Percentiles rank a stretch among this genome's conserved stretches.
Evolutionary conservation across 1,140 invertebrate species (phyloP).

Genomic region (Bathynomus jamesi): DNA sequence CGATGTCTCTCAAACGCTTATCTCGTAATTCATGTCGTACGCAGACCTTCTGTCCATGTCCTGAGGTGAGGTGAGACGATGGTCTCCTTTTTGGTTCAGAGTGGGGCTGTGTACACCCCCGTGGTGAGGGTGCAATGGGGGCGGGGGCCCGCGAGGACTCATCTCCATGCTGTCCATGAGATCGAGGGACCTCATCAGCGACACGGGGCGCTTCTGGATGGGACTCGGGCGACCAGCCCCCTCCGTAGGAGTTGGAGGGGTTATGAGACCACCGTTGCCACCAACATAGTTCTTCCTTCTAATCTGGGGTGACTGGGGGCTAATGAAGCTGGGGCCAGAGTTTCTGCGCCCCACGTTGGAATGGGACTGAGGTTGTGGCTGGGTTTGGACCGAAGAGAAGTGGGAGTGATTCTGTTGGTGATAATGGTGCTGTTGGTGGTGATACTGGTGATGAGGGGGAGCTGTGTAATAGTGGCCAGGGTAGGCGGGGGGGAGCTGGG

Average conservation of each 20-base stretch:
- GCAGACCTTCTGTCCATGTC: background rate
- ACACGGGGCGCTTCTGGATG: slow-evolving; percentile 63
- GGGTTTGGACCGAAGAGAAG: slow-evolving; percentile 37
- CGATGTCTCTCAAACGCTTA: background rate
- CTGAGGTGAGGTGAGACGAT: background rate
- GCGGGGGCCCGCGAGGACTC: background rate
- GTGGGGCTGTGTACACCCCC: background rate
- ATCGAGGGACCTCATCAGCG: slow-evolving; percentile 81
- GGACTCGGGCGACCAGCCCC: slow-evolving; percentile 36
- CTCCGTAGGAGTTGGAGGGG: slow-evolving; percentile 32
- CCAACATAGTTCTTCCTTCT: slow-evolving; percentile 26
- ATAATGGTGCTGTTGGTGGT: slow-evolving; percentile 48
- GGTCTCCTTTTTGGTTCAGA: background rate
- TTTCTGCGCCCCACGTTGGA: slow-evolving; percentile 29
- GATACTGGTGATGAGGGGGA: slow-evolving; percentile 22
- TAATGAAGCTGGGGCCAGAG: slow-evolving; percentile 34
- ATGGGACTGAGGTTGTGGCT: slow-evolving; percentile 43
- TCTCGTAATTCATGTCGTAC: background rate
- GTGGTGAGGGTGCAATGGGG: background rate
- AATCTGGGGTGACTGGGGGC: slow-evolving; percentile 43
- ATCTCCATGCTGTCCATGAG: background rate
- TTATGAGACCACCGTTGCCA: slow-evolving; percentile 21
- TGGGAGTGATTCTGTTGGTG: slow-evolving; percentile 37
- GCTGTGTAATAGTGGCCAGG: slow-evolving; percentile 24
- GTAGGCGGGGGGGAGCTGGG: slow-evolving; percentile 17